Evolutionary conservation across 2,888 invertebrate species (phyloP).

Genomic region (Coenonympha glycerion): DNA sequence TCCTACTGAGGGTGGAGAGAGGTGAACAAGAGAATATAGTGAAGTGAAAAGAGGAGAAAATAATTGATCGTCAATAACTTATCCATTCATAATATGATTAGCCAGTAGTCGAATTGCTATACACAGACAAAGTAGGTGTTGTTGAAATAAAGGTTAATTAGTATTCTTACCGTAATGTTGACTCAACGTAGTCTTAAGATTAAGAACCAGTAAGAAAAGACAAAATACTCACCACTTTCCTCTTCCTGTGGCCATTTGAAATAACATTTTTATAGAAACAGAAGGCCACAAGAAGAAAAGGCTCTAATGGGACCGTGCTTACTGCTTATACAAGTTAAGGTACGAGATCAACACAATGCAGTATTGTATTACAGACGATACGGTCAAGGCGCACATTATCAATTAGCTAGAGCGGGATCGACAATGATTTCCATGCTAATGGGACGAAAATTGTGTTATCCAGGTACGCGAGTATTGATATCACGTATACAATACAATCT

Average conservation of each 20-base stretch:
- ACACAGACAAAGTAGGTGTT: neutral
- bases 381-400: conserved; percentile 25
- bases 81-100: too few relatives aligned
- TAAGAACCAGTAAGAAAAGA: neutral
- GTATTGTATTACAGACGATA: conserved; percentile 26
- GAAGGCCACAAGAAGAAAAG: conserved; percentile 14
- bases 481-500: conserved; percentile 29
- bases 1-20: too few relatives aligned
- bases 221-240: neutral
- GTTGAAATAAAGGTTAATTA: too few relatives aligned
- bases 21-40: too few relatives aligned
- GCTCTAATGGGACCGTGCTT: conserved; percentile 20
- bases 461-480: conserved; percentile 31
- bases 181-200: neutral
- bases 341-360: conserved; percentile 17
- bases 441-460: conserved; percentile 32
- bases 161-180: neutral
- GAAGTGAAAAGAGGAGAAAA: too few relatives aligned
- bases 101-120: neutral
- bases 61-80: too few relatives aligned
- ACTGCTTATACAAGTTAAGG: too few relatives aligned
- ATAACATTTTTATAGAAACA: conserved; percentile 12
- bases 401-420: conserved; percentile 25
- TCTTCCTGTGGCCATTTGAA: conserved; percentile 1
- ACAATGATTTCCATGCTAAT: conserved; percentile 30